Evolutionary conservation across 2,797 vertebrate species (phyloP).

Genomic region (Graptemys geographica): DNA sequence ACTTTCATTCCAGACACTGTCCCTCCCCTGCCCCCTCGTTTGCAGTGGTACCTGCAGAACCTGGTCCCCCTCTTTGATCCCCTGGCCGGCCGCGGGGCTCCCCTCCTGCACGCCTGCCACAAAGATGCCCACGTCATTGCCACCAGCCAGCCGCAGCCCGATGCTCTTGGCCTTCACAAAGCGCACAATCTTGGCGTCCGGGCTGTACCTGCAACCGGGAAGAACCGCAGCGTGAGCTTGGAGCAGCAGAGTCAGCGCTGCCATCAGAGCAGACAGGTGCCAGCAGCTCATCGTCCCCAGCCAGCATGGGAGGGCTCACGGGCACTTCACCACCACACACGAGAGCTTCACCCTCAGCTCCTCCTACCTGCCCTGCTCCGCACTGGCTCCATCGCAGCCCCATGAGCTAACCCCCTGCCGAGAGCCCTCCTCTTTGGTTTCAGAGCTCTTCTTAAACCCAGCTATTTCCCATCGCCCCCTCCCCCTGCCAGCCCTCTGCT

Average conservation of each 20-base stretch:
- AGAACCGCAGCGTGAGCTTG: neutral
- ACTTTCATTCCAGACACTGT: neutral
- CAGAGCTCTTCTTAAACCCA: neutral
- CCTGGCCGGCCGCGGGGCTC: conserved; percentile 88
- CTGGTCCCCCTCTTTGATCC: conserved; percentile 93
- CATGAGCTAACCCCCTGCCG: neutral
- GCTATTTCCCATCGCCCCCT: neutral
- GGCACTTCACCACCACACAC: neutral
- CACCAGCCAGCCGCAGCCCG: conserved; percentile 92
- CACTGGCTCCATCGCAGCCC: neutral
- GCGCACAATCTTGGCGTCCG: conserved; percentile 80
- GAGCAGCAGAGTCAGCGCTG: neutral
- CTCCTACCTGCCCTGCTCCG: neutral
- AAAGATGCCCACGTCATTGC: conserved; percentile 96
- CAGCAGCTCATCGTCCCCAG: neutral
- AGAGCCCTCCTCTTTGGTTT: neutral
- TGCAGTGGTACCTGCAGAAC: conserved; percentile 89
- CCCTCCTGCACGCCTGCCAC: conserved; percentile 92
- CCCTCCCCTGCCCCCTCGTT: accelerated
- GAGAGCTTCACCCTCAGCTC: accelerated
- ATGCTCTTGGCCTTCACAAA: conserved; percentile 91
- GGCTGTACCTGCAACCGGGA: conserved; percentile 84
- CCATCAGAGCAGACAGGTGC: accelerated
- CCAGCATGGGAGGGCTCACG: neutral
- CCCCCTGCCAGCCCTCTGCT: neutral